phyloP scores from a whole-genome alignment of 92 coral and sea anemone species.

The Paragorgia papillata region DNA sequence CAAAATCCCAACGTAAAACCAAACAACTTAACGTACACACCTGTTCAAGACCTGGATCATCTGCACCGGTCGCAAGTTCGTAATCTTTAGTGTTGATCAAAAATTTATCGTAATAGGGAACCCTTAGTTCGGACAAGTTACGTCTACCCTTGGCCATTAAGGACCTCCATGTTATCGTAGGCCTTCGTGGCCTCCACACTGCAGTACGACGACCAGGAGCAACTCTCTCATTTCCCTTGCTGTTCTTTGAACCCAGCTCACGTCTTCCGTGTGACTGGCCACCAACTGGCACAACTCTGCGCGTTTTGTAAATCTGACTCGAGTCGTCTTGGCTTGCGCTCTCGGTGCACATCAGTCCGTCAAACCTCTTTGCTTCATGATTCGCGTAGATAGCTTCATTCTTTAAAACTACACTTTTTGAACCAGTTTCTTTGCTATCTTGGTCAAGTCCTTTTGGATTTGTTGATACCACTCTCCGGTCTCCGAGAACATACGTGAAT shows the following conservation, averaged over 20 bases:
- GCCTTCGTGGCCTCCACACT: constrained; percentile 4
- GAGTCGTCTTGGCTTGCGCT: background rate
- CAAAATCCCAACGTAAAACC: too few relatives aligned
- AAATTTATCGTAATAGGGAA: constrained; percentile 83
- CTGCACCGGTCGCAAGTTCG: constrained; percentile 11
- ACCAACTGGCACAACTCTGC: background rate
- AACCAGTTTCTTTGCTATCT: background rate
- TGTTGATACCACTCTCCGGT: background rate
- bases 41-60: background rate
- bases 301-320: background rate
- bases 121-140: constrained; percentile 9
- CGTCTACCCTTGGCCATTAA: background rate
- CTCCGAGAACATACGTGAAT: background rate
- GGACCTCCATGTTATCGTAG: constrained; percentile 22
- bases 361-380: too few relatives aligned
- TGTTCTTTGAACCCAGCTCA: background rate
- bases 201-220: background rate
- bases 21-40: background rate
- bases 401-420: background rate
- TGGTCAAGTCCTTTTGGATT: background rate
- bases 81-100: constrained; percentile 63
- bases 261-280: background rate
- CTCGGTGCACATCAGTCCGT: too few relatives aligned
- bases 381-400: background rate
- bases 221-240: background rate